Evolutionary conservation across 2,113 vertebrate species (phyloP), one percentile per base, ranked within the genome.

Genomic region (Prolemur simus): DNA sequence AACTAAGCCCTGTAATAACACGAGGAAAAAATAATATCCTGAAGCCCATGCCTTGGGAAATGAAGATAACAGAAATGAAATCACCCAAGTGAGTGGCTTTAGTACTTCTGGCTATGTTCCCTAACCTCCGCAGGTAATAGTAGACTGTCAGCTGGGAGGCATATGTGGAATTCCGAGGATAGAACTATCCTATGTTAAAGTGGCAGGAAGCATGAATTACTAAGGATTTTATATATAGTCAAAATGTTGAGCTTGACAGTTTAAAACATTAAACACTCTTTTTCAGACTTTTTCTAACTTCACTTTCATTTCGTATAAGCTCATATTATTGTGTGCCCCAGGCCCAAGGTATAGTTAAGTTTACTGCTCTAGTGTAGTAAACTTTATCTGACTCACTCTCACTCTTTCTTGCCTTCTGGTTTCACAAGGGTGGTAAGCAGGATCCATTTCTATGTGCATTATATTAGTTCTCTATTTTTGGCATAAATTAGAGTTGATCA

Each of bases 1-100:
- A 98, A 96, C 27, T 23, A 95, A 84, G 37, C 64, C 21, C 34
- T 94, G 32, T 83, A 32, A n/a, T 25, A 47, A 42, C 76, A 39
- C 4, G 14, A 89, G 60, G 18, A 23, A 69, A 27, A 83, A 76
- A 94, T 73, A 60, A 73, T 8, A 74, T 39, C 29, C 56, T 84
- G 25, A 92, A 91, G 76, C 12, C 37, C 84, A 32, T 73, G 76
- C 45, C 15, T 90, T 94, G 21, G 58, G 76, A 93, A 81, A 94
- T 66, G 34, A 92, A 92, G 54, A 64, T 37, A 95, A 90, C 4
- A 89, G 76, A 60, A 92, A 83, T 56, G 37, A 78, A 84, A 90
- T 69, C 32, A 80, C 42, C 1, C 23, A 80, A 78, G 14, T 58
- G 32, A 21, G 27, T 73, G 60, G 42, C 49, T 84, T 92, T 63